Conservation (phyloP, 2,113 vertebrate genomes). For the Carassius auratus region DNA sequence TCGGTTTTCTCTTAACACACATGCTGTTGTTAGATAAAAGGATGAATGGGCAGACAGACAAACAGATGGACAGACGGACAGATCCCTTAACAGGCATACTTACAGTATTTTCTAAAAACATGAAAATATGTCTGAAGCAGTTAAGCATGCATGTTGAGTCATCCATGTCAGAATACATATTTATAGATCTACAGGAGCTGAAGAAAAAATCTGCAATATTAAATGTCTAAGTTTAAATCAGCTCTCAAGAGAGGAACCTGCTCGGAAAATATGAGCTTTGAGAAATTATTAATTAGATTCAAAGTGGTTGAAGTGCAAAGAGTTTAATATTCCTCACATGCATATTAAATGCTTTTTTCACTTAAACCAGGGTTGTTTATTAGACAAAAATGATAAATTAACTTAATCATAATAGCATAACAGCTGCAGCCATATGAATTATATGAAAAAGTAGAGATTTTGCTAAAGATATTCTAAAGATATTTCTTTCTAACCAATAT, state of each 20-base stretch:
- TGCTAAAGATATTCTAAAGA: not conserved
- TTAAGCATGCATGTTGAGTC: conserved; percentile 14
- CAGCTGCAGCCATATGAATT: not conserved
- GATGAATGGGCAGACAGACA: not conserved
- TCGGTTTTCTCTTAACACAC: not conserved
- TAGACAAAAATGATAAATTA: not conserved
- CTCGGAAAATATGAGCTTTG: not conserved
- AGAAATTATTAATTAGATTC: conserved; percentile 6
- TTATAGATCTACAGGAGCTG: conserved; percentile 41
- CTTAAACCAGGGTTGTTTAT: not conserved
- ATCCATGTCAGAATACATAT: conserved; percentile 37
- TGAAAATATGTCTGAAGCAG: conserved; percentile 44
- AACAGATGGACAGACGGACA: not conserved
- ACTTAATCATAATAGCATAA: not conserved
- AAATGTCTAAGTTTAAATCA: conserved; percentile 47
- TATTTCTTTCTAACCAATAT: too few relatives aligned
- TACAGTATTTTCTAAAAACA: not conserved
- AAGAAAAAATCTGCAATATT: conserved; percentile 16
- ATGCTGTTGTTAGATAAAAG: not conserved
- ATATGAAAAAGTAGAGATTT: not conserved
- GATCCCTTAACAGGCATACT: not conserved
- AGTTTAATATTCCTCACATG: conserved; percentile 1
- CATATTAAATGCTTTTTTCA: not conserved
- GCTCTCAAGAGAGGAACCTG: conserved; percentile 3
- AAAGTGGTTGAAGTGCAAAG: conserved; percentile 12